Evolutionary conservation across 2,888 invertebrate genomes (phyloP), one percentile per base, ranked within the genome.

Genomic region (Toxonevra muliebris): DNA sequence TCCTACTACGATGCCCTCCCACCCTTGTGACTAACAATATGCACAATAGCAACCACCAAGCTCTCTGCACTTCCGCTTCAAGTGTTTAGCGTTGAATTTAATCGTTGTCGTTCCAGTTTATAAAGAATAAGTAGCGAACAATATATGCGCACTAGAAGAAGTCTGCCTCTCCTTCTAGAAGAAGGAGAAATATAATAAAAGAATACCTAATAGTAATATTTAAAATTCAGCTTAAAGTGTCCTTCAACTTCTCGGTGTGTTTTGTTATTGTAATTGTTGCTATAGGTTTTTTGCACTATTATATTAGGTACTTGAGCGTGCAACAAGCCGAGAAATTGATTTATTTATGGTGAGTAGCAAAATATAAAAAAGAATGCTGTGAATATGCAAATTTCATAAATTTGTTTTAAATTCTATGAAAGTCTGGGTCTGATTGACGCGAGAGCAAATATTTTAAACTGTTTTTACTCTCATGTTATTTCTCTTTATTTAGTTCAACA

Each of bases 281-380:
- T 61, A 48, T 58, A 5, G 60, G 15, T 54, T 17, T 19, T 50
- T 12, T 45, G n/a, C 13, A 17, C 13, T 17, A 48, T 48, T 20
- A 19, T 13, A 17, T 11, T 54, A 58, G 20, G 58, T 20, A 59
- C 67, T 67, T 52, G 62, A 67, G 52, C 58, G 57, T 10, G 52
- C 58, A 62, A 66, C 57, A 50, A 66, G 48, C 41, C 55, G 50
- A 61, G 20, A 57, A 66, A 61, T 61, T 66, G 61, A 66, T 61
- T 60, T 66, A 41, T 59, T 66, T 53, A 30, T 30, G 7, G 30
- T 30, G 7, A 30, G 30, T 30, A 30, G 30, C 30, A 30, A 30
- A 30, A 30, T 30, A 30, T 7, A 30, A 30, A 30, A 30, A 30
- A 30, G 7, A 30, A 30, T 30, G 7, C 7, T 30, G n/a, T 30